These are phyloP conservation scores for Zapus hudsonius DNA, from an alignment of 2,113 vertebrate genomes.

Conservation along the genomic window DNA sequence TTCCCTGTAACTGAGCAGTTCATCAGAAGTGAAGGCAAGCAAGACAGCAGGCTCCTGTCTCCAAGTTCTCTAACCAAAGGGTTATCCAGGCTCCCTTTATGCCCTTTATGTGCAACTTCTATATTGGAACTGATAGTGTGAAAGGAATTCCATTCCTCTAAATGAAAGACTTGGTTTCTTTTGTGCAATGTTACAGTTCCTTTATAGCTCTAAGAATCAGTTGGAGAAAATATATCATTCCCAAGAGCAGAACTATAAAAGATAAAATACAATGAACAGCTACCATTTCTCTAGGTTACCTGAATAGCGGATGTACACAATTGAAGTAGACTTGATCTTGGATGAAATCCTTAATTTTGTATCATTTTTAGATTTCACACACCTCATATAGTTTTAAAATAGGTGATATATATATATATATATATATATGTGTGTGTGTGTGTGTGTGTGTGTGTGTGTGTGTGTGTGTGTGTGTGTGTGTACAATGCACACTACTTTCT, in stretches of 20 bases:
- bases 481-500: neutral
- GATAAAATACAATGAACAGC: slow-evolving; percentile 7
- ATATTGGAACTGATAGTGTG: neutral
- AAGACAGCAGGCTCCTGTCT: neutral
- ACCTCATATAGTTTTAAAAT: neutral
- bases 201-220: neutral
- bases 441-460: neutral
- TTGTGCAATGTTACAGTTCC: neutral
- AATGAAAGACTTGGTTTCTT: slow-evolving; percentile 54
- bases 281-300: slow-evolving; percentile 52
- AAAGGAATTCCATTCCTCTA: slow-evolving; percentile 41
- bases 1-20: neutral
- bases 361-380: neutral
- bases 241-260: neutral
- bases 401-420: neutral
- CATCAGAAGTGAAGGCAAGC: neutral
- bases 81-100: neutral
- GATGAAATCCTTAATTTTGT: neutral
- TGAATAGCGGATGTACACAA: neutral
- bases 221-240: slow-evolving; percentile 47
- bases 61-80: neutral
- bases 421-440: neutral
- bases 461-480: neutral
- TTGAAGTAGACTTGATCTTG: neutral
- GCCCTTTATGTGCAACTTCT: neutral